These are phyloP conservation scores for Oenanthe oenanthe DNA, from an alignment of 2,113 vertebrate genomes.

Conservation along the genomic window DNA sequence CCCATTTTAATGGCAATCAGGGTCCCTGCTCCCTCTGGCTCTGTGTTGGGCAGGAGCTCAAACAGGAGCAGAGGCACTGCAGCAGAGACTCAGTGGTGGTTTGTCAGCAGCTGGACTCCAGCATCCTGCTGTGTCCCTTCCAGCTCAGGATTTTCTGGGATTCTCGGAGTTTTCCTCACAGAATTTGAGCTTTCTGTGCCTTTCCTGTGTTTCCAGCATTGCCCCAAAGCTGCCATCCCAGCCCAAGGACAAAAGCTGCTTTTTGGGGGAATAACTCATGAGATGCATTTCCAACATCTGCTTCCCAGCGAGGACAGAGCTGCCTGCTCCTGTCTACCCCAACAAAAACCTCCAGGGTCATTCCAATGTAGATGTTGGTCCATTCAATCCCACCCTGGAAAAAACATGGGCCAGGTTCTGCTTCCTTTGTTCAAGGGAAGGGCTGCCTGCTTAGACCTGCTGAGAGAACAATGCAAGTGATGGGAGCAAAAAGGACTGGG, in stretches of 20 bases:
- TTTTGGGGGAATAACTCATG: not conserved
- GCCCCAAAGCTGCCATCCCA: not conserved
- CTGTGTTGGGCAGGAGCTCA: not conserved
- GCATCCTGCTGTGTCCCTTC: not conserved
- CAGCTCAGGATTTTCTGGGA: not conserved
- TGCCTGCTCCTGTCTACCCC: not conserved
- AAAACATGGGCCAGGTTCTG: not conserved
- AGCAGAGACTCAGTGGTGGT: rapidly evolving
- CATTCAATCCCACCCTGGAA: not conserved
- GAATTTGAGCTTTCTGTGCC: not conserved
- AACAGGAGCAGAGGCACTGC: not conserved
- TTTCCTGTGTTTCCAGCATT: not conserved
- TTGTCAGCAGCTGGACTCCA: not conserved
- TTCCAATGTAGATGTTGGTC: not conserved
- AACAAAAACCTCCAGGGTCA: not conserved
- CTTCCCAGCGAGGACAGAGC: not conserved
- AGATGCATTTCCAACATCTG: not conserved
- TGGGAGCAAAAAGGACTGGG: not conserved
- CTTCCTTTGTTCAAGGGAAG: not conserved
- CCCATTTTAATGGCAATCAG: rapidly evolving
- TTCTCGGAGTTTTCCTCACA: not conserved
- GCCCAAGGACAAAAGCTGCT: not conserved
- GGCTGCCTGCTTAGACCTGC: not conserved
- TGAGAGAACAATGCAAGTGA: not conserved
- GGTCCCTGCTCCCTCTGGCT: not conserved